Evolutionary conservation across 2,888 invertebrate species (phyloP), one percentile per base, ranked within the genome.

Genomic region (Rugalucina vietnamica): DNA sequence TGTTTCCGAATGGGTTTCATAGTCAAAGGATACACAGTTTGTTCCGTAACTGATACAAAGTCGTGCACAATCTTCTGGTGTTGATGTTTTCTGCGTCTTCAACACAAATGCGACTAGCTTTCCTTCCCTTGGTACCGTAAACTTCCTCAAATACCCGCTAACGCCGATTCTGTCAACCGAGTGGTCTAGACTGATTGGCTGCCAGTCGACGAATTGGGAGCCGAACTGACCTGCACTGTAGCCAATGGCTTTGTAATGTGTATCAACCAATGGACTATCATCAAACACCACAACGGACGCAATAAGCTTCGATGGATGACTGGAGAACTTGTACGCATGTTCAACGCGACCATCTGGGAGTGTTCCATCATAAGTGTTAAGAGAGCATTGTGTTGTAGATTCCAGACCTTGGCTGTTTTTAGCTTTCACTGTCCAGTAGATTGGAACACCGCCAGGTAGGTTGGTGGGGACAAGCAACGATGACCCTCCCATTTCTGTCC

Each of bases 331-430:
- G 71, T 90, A 88, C 1, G 85, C 84, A 29, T 86, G 80, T 36
- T 89, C 90, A 10, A 92, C 87, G 29, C 91, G 75, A 8, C 91
- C 92, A 71, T 85, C 90, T 1, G 92, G 91, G 32, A 89, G 70
- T 1, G 91, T 91, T 36, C 81, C 88, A 71, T 92, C 92, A 76
- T 79, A 92, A 1, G 91, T 92, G 10, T 80, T 39, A 0, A 92
- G 78, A 14, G 54, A 77, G 70, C 92, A 92, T 36, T 84, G 70
- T 0, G 85, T 76, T 12, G 50, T 60, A 21, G 88, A 74, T 49
- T 77, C 81, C n/a, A 89, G 78, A 1, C 90, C 90, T 74, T 91
- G 88, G 24, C 83, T 83, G 80, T 92, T 92, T 4, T 69, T 82
- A 24, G 90, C 91, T 71, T 84, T 90, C 3, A 92, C 88, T 0